phyloP scores from a whole-genome alignment of 2,888 invertebrate genomes.

The Metacarcinus magister region DNA sequence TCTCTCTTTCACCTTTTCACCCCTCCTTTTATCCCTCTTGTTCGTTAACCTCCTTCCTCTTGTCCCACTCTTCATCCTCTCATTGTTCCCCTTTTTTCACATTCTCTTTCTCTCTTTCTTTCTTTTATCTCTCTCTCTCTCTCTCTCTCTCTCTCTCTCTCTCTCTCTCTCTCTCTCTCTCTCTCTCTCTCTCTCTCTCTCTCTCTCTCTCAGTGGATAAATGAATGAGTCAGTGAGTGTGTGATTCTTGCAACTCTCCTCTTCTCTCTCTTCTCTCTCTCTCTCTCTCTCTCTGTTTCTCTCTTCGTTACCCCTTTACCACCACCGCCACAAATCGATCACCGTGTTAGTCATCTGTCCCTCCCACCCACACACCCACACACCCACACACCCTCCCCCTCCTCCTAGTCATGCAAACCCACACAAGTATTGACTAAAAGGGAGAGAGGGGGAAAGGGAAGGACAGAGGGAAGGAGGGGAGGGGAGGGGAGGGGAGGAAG shows the following conservation, averaged over 20 bases:
- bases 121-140: background rate
- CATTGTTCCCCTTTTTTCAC: no score
- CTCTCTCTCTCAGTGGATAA: background rate
- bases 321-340: slow-evolving; percentile 34
- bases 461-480: background rate
- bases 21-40: slow-evolving; percentile 3
- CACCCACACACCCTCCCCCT: background rate
- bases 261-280: background rate
- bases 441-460: background rate
- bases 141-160: slow-evolving; percentile 9
- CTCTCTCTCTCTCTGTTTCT: background rate
- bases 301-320: background rate
- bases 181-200: background rate
- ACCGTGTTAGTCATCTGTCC: slow-evolving; percentile 4
- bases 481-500: background rate
- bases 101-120: no score
- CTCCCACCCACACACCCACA: background rate
- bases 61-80: background rate
- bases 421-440: slow-evolving; percentile 33
- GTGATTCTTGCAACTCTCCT: background rate
- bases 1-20: background rate
- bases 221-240: no score
- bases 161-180: background rate
- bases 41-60: slow-evolving; percentile 1
- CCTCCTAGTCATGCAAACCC: slow-evolving; percentile 21